Conservation (phyloP, 2,113 vertebrate genomes). For the Conger conger region DNA sequence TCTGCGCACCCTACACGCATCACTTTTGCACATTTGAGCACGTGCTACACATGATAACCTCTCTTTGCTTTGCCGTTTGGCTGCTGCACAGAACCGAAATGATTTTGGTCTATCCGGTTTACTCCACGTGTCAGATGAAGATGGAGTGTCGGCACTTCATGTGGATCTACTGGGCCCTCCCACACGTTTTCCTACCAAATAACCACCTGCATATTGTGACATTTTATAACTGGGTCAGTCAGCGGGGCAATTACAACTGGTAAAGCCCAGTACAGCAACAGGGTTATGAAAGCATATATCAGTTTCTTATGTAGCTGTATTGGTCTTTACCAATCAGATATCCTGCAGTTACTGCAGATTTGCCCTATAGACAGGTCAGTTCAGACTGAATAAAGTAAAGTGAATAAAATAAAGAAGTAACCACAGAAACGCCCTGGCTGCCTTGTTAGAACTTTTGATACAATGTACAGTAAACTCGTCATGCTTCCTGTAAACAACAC, state of each 20-base stretch:
- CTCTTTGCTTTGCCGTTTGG: not conserved
- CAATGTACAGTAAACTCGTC: not conserved
- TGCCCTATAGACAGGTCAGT: no score
- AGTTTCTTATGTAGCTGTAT: no score
- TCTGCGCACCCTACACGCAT: not conserved
- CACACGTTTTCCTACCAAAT: not conserved
- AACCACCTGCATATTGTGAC: not conserved
- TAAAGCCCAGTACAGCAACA: no score
- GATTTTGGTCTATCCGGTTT: not conserved
- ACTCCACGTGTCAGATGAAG: not conserved
- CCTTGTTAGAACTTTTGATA: not conserved
- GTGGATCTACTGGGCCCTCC: not conserved
- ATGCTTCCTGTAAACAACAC: not conserved
- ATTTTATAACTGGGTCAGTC: not conserved
- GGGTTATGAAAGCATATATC: no score
- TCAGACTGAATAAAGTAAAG: no score
- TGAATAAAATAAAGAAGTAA: not conserved
- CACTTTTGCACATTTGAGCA: not conserved
- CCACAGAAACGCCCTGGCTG: not conserved
- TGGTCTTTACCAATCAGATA: no score
- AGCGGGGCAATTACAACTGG: no score
- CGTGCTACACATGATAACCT: not conserved
- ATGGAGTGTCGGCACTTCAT: not conserved
- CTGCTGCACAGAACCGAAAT: not conserved
- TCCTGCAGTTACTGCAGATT: no score